Conservation (phyloP, 2,797 vertebrate species). For the Periparus ater region DNA sequence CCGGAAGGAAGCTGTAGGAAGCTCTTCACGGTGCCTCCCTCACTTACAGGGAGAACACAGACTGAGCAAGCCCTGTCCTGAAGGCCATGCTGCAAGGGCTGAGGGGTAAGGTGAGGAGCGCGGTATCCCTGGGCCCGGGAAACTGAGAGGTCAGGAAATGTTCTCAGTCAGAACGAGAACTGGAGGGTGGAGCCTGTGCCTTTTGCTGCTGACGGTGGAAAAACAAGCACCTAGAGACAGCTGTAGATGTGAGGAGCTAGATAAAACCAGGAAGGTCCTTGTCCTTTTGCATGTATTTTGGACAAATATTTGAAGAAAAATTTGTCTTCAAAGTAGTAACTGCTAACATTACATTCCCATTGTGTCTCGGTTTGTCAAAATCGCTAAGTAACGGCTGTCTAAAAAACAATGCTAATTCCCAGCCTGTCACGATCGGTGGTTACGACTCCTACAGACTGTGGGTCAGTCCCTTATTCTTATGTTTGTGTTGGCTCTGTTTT, state of each 20-base stretch:
- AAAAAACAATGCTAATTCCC: not conserved
- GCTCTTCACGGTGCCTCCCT: accelerated
- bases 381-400: not conserved
- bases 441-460: not conserved
- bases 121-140: accelerated
- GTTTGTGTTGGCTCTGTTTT: not conserved
- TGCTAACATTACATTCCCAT: not conserved
- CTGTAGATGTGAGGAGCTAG: not conserved
- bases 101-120: accelerated
- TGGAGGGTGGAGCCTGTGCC: not conserved
- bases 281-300: not conserved
- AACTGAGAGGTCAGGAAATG: not conserved
- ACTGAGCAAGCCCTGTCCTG: not conserved
- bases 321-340: too few species aligned
- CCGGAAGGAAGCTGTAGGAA: accelerated
- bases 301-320: not conserved
- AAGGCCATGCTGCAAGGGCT: not conserved
- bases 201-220: not conserved
- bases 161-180: not conserved
- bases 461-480: not conserved
- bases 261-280: accelerated
- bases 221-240: accelerated
- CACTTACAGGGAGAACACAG: not conserved
- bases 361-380: not conserved
- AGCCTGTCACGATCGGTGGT: too few species aligned